A percentile compares a stretch with the other conserved stretches of the same genome.
Conservation (phyloP, 1,140 invertebrate species). For the Drosophila cardini region DNA sequence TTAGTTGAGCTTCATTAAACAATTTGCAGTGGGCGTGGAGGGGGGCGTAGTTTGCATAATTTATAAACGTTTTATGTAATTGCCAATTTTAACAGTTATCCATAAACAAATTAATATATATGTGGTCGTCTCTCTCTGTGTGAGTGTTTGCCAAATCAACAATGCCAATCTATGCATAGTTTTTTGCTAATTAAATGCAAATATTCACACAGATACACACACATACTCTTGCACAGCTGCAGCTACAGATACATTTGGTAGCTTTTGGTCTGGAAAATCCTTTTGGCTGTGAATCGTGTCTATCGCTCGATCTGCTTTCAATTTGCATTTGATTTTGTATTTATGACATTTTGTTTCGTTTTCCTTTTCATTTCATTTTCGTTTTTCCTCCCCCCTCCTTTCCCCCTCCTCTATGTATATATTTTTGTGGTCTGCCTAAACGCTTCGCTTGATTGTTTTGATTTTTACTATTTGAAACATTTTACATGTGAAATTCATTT, state of each 20-base stretch:
- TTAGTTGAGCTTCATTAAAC: conserved; percentile 75
- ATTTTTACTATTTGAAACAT: conserved; percentile 74
- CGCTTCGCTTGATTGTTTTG: conserved; percentile 81
- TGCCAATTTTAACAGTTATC: conserved; percentile 72
- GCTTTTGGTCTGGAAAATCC: conserved; percentile 18
- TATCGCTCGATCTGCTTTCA: conserved; percentile 76
- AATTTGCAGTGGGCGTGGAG: conserved; percentile 15
- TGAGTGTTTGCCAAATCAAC: conserved; percentile 46
- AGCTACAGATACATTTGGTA: conserved; percentile 1
- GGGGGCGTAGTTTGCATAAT: conserved; percentile 67
- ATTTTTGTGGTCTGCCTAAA: conserved; percentile 58
- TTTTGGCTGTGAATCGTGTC: conserved; percentile 55
- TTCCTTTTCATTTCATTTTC: conserved; percentile 33
- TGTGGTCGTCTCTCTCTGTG: background rate
- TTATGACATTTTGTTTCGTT: conserved; percentile 74
- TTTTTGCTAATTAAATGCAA: conserved; percentile 82
- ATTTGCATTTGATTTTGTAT: conserved; percentile 83
- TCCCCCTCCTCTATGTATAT: background rate
- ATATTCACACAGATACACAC: conserved; percentile 46
- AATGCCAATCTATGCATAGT: conserved; percentile 61
- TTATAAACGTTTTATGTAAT: conserved; percentile 79
- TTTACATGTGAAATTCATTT: conserved; percentile 77
- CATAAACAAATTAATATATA: conserved; percentile 65
- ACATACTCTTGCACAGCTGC: background rate
- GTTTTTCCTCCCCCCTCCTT: background rate